Evolutionary conservation across 2,888 invertebrate genomes (phyloP).

Genomic region (Emesis furor): DNA sequence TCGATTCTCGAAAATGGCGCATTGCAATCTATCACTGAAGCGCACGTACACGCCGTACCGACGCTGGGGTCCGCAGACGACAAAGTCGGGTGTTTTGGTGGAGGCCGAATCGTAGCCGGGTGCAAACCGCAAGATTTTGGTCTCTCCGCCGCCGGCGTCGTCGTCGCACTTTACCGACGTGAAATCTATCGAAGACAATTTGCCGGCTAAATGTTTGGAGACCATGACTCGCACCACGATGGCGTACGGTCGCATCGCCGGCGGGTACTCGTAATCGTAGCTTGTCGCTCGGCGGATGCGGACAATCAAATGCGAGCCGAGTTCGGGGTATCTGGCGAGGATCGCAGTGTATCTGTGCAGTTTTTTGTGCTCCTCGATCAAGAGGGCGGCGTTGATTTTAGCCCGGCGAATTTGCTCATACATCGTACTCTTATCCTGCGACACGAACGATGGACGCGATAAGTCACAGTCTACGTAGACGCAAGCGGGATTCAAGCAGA

Average conservation of each 20-base stretch:
- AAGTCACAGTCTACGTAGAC: too few relatives aligned
- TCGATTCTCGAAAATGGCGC: conserved; percentile 28
- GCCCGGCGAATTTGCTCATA: conserved; percentile 27
- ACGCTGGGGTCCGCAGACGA: conserved; percentile 24
- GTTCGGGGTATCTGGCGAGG: conserved; percentile 15
- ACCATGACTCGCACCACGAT: conserved; percentile 31
- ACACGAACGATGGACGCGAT: too few relatives aligned
- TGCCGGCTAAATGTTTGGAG: conserved; percentile 22
- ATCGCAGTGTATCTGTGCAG: conserved; percentile 29
- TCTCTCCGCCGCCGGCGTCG: background rate
- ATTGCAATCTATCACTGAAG: too few relatives aligned
- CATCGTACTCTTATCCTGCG: background rate
- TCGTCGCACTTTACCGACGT: conserved; percentile 1
- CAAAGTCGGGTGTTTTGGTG: conserved; percentile 30
- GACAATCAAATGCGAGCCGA: too few relatives aligned
- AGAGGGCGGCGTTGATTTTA: conserved; percentile 16
- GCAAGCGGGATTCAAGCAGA: too few relatives aligned
- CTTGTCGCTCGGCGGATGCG: too few relatives aligned
- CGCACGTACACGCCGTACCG: conserved; percentile 2
- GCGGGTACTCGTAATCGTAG: background rate
- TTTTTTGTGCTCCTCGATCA: conserved; percentile 30
- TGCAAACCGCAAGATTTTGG: conserved; percentile 23
- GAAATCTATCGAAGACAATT: conserved; percentile 28
- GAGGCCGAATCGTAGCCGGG: conserved; percentile 23
- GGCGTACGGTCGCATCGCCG: conserved; percentile 30